Evolutionary conservation across 2,797 vertebrate genomes (phyloP), one percentile per base, ranked within the genome.

Genomic region (Emys orbicularis): DNA sequence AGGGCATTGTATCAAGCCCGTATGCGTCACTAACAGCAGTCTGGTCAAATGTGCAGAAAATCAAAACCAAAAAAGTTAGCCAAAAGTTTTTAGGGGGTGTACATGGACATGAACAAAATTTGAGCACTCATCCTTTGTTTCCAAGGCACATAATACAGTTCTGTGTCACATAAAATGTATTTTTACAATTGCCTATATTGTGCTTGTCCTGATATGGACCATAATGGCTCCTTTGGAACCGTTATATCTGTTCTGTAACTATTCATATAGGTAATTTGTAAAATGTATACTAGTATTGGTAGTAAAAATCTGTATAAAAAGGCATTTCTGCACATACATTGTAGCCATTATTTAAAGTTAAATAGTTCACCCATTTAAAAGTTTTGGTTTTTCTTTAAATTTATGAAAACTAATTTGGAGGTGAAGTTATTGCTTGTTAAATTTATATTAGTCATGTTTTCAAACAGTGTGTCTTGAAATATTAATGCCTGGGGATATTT

Each of bases 1-100:
- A 89, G 94, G 92, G 94, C 90, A 80, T 93, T 94, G 86, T 84
- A 94, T 93, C 94, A 96, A 41, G 90, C 18, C 13, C 93, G 25
- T 89, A 87, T 79, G 89, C 91, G 89, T 88, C 79, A 47, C 31
- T 83, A 21, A 79, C 53, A 88, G 92, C 1, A 91, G 95, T 84
- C 94, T 94, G 94, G 95, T 97, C 94, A 93, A 34, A 3, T 92
- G 88, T 59, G 68, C 19, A 72, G 68, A 82, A 86, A 47, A 84
- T 91, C 96, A 86, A 92, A 94, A 96, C 41, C 25, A 77, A 15
- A 27, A 47, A 29, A 29, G 41, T 49, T 47, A 77, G 44, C 21
- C 41, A 44, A 18, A 77, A 31, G 6, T 15, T 72, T 47, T 31
- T 77, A 29, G 8, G 12, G 41, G 44, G 25, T 18, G 8, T 77